Conservation (phyloP, 2,113 vertebrate genomes). For the Mionectes macconnelli region DNA sequence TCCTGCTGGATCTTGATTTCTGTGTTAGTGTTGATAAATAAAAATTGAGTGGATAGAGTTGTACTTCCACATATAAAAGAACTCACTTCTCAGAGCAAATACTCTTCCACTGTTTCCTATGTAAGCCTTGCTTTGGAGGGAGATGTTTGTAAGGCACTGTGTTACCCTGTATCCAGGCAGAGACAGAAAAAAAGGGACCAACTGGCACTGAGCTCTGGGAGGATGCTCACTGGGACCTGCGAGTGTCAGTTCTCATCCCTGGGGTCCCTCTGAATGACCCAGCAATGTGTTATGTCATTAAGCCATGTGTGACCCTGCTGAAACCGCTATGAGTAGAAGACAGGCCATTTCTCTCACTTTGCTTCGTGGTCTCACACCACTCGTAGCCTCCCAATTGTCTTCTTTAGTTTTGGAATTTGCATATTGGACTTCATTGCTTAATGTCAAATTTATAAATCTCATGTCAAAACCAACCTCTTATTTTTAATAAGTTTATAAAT, state of each 20-base stretch:
- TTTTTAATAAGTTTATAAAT: not conserved
- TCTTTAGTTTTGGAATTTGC: not conserved
- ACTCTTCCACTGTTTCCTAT: not conserved
- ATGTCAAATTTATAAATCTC: not conserved
- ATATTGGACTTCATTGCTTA: not conserved
- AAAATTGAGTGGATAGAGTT: not conserved
- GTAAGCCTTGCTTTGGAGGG: not conserved
- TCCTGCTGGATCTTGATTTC: not conserved
- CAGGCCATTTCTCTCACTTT: not conserved
- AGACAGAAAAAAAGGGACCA: not conserved
- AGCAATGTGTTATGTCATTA: not conserved
- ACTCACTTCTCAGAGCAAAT: not conserved
- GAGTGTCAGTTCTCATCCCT: not conserved
- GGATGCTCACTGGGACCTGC: not conserved
- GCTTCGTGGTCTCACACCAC: not conserved
- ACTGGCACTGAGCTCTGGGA: not conserved
- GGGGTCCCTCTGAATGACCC: not conserved
- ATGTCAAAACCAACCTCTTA: not conserved
- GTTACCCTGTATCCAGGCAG: not conserved
- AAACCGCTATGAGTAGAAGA: not conserved
- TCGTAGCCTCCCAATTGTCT: accelerated
- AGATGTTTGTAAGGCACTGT: not conserved
- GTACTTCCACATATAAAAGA: not conserved
- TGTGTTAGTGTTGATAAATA: not conserved
- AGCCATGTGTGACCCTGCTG: accelerated